Base-by-base conservation (phyloP, 2,888 invertebrate genomes). In the Rotaria socialis region DNA sequence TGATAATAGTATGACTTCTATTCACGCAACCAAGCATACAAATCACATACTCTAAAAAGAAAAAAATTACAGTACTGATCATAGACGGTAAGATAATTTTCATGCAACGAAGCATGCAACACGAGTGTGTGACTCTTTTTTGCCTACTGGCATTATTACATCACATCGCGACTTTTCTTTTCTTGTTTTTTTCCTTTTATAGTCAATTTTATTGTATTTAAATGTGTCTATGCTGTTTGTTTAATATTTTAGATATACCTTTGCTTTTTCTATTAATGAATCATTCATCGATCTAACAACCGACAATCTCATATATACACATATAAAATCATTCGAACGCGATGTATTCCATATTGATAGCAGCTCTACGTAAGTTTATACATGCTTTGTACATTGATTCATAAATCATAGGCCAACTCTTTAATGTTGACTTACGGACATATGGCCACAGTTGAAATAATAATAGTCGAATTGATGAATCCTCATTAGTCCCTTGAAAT, bases 381-480 rank as follows among this genome's bases (percentile, higher is more conserved):
- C 14, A 11, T 27, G 27, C 27, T 60, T 60, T 60, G 0, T 60
- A 60, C 27, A 27, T 60, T 60, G 19, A 27, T n/a, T 60, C 58
- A 60, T 60, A 60, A 60, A 60, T 60, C 58, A 60, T 60, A 11
- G n/a, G 27, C 58, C 10, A 60, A 27, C 58, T 60, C 58, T 60
- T 60, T 60, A 60, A 60, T 60, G 58, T 60, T 60, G 58, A 60
- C 58, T 60, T 60, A 60, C 14, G 58, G 58, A 60, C 58, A 60
- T 60, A 60, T 60, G 58, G 58, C 24, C 58, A 60, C 67, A 67
- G 67, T 67, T 67, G 67, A 67, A 67, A 67, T 67, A 67, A 67
- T 67, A 67, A 41, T 67, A 41, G 67, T 67, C 67, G 35, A 35
- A 67, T 41, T 67, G 67, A 67, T 67, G 67, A 67, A 67, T 67